phyloP scores from a whole-genome alignment of 2,888 invertebrate genomes.

The Cantharis rustica region DNA sequence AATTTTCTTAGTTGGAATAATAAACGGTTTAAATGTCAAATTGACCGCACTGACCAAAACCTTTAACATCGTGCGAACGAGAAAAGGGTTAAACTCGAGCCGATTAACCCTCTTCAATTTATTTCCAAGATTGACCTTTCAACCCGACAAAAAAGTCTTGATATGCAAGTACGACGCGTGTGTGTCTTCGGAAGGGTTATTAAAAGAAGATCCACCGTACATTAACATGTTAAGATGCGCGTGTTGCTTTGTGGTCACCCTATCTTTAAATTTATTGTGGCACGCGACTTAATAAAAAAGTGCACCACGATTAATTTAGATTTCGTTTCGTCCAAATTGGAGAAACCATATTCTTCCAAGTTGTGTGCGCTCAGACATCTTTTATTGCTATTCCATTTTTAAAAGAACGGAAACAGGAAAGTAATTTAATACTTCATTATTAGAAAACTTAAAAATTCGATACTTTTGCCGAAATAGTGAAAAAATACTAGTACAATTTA shows the following conservation, averaged over 20 bases:
- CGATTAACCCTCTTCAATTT: slow-evolving; percentile 29
- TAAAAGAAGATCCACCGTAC: slow-evolving; percentile 45
- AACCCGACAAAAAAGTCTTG: slow-evolving; percentile 28
- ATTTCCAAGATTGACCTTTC: slow-evolving; percentile 23
- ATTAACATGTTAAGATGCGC: slow-evolving; percentile 35
- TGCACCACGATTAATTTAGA: background rate
- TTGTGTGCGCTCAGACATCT: background rate
- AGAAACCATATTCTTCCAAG: background rate
- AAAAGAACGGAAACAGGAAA: slow-evolving; percentile 12
- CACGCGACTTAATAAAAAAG: slow-evolving; percentile 33
- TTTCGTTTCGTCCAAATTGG: background rate
- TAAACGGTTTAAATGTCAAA: slow-evolving; percentile 14
- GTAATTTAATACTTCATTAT: slow-evolving; percentile 6
- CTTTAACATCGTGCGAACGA: slow-evolving; percentile 37
- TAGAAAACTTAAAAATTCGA: slow-evolving; percentile 7
- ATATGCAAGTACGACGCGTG: slow-evolving; percentile 41
- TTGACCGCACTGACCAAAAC: slow-evolving; percentile 39
- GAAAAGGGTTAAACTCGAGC: slow-evolving; percentile 37
- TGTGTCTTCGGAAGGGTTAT: slow-evolving; percentile 42
- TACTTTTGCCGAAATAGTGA: background rate
- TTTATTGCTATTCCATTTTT: background rate
- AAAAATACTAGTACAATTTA: background rate
- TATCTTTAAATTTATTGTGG: slow-evolving; percentile 33
- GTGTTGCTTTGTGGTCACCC: slow-evolving; percentile 35
- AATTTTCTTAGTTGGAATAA: slow-evolving; percentile 7